phyloP scores from a whole-genome alignment of 2,888 invertebrate species.

The Arge pagana region DNA sequence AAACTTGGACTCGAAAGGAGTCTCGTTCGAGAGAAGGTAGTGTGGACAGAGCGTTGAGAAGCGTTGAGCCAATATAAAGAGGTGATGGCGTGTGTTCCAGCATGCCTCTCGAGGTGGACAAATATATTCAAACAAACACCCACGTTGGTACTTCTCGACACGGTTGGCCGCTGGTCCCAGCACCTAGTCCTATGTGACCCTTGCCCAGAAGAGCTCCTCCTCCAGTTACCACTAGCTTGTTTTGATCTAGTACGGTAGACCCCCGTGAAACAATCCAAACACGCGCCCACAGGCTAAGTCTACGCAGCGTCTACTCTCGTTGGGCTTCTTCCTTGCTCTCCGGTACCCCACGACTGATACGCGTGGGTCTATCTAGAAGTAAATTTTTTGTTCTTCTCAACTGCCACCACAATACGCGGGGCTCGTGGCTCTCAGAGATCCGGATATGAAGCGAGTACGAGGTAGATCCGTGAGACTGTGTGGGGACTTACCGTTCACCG shows the following conservation, averaged over 20 bases:
- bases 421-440: neutral
- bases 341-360: too few species aligned
- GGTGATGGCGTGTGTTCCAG: slow-evolving; percentile 10
- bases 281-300: slow-evolving; percentile 10
- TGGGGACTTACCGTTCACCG: slow-evolving; percentile 16
- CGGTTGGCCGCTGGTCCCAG: neutral
- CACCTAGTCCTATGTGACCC: neutral
- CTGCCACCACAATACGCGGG: slow-evolving; percentile 1
- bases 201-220: neutral
- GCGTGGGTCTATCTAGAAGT: too few species aligned
- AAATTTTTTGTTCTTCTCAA: neutral
- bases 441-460: slow-evolving; percentile 3
- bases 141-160: too few species aligned
- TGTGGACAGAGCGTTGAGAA: slow-evolving; percentile 13
- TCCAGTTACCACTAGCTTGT: neutral
- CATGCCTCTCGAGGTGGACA: slow-evolving; percentile 30
- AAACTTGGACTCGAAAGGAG: too few species aligned
- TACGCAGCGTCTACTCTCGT: neutral
- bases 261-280: slow-evolving; percentile 20
- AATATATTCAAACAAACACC: slow-evolving; percentile 44
- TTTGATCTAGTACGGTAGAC: slow-evolving; percentile 25
- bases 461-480: neutral
- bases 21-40: too few species aligned
- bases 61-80: slow-evolving; percentile 21
- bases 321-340: neutral